Percentiles rank a stretch among this genome's conserved stretches.
Conservation (phyloP, 2,888 invertebrate species). For the Agapostemon virescens region DNA sequence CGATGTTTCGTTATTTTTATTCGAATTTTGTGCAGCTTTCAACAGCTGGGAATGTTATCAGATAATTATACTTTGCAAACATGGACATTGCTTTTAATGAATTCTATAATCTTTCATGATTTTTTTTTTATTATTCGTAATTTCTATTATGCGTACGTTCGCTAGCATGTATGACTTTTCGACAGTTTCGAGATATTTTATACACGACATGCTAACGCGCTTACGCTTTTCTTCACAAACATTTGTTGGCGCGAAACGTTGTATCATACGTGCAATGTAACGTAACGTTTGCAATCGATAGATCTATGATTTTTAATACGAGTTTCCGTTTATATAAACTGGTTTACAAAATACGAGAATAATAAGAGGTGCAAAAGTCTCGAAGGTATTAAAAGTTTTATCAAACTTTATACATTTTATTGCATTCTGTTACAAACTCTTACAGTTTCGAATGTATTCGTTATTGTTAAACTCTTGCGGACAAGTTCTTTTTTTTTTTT, state of each 20-base stretch:
- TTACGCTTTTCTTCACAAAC: rapidly evolving
- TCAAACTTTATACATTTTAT: not conserved
- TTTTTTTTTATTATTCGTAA: not conserved
- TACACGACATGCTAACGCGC: not conserved
- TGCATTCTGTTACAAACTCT: not conserved
- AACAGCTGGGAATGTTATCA: not conserved
- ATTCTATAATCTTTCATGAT: not conserved
- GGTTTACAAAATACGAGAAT: not conserved
- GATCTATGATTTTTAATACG: not conserved
- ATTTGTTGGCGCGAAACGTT: not conserved
- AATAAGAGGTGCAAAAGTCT: too few relatives aligned
- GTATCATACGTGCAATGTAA: too few relatives aligned
- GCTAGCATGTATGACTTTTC: not conserved
- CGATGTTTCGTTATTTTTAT: not conserved
- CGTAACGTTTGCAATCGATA: not conserved
- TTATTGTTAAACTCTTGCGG: not conserved
- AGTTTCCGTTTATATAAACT: not conserved
- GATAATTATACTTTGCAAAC: not conserved
- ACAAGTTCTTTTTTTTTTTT: not conserved
- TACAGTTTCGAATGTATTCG: not conserved
- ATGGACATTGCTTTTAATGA: not conserved
- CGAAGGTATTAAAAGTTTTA: too few relatives aligned
- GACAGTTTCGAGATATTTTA: not conserved
- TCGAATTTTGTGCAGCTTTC: not conserved
- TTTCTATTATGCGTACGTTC: not conserved